phyloP scores from a whole-genome alignment of 2,797 vertebrate species.

The Varecia variegata region DNA sequence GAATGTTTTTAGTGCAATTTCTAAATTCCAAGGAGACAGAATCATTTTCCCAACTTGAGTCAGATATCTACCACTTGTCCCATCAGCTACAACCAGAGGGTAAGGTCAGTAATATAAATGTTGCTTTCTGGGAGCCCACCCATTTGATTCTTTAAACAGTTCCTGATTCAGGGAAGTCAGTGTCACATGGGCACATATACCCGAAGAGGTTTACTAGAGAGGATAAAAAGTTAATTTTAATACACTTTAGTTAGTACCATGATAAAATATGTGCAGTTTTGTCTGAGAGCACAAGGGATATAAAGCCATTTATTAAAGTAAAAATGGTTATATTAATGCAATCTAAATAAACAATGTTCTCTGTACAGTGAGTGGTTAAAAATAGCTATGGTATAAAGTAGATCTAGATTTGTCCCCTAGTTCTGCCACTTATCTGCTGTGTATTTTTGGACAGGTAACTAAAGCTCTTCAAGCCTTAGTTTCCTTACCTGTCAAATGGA shows the following conservation, averaged over 20 bases:
- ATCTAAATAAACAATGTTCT: background rate
- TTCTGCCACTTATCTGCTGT: background rate
- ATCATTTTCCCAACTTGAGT: conserved; percentile 20
- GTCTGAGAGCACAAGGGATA: background rate
- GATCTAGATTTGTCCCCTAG: background rate
- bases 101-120: conserved; percentile 2
- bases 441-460: background rate
- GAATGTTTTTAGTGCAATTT: background rate
- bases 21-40: conserved; percentile 8
- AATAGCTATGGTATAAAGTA: background rate
- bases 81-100: background rate
- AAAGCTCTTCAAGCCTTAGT: background rate
- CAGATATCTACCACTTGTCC: background rate
- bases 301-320: background rate
- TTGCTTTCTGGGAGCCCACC: background rate
- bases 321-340: background rate
- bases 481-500: background rate
- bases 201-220: background rate
- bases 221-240: background rate
- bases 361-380: background rate
- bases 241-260: background rate
- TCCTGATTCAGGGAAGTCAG: background rate
- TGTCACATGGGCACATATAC: background rate
- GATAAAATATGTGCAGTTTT: background rate
- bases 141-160: background rate